phyloP scores from a whole-genome alignment of 2,888 invertebrate genomes.

The Stenodera caucasica region DNA sequence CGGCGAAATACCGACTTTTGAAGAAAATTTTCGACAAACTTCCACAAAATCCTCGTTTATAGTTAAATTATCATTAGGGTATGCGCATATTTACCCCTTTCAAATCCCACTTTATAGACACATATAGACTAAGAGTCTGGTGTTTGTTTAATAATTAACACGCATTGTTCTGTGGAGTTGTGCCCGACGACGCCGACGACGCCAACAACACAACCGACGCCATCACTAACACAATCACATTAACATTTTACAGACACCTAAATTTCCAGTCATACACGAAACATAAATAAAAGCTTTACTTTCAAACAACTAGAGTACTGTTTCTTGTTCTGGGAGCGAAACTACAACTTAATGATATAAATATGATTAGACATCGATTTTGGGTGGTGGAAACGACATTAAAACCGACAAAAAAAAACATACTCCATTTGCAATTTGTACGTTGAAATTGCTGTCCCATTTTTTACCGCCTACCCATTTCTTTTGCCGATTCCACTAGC shows the following conservation, averaged over 20 bases:
- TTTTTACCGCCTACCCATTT: neutral
- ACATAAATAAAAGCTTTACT: neutral
- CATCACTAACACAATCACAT: neutral
- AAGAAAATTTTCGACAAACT: no score
- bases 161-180: neutral
- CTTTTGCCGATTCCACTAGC: neutral
- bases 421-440: neutral
- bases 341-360: conserved; percentile 29
- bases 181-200: neutral
- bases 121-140: neutral
- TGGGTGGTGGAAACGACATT: no score
- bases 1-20: no score
- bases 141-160: conserved; percentile 6
- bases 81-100: neutral
- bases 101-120: neutral
- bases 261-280: neutral
- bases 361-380: no score
- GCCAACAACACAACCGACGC: neutral
- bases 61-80: no score
- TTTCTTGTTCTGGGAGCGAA: conserved; percentile 16
- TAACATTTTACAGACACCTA: conserved; percentile 4
- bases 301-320: conserved; percentile 9
- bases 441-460: neutral
- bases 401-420: neutral
- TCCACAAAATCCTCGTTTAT: no score